Percentiles rank a stretch among this genome's conserved stretches.
phyloP scores from a whole-genome alignment of 2,797 vertebrate species.

The Epinephelus malabaricus region DNA sequence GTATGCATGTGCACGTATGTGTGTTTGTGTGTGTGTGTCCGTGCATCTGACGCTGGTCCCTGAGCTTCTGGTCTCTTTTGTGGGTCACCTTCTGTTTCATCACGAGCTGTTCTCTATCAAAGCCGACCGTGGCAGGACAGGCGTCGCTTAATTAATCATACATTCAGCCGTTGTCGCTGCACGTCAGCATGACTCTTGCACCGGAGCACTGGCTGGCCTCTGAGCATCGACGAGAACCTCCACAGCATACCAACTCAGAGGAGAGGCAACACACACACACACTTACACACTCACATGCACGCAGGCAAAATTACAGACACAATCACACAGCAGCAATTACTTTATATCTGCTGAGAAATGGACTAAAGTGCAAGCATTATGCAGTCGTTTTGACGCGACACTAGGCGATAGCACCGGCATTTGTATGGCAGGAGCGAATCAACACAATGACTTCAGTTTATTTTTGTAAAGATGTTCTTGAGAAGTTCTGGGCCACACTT shows the following conservation, averaged over 20 bases:
- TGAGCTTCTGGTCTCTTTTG: slow-evolving; percentile 61
- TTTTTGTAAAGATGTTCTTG: no score
- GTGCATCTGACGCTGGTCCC: slow-evolving; percentile 46
- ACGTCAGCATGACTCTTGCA: slow-evolving; percentile 50
- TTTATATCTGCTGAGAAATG: neutral
- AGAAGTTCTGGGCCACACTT: no score
- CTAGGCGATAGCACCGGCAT: neutral
- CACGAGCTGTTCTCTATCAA: slow-evolving; percentile 70
- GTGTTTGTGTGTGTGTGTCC: slow-evolving; percentile 12
- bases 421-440: neutral
- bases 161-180: slow-evolving; percentile 65
- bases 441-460: no score
- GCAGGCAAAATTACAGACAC: slow-evolving; percentile 15
- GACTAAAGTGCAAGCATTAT: neutral
- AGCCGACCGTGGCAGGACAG: slow-evolving; percentile 67
- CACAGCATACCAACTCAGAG: slow-evolving; percentile 40
- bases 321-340: neutral
- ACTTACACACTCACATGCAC: slow-evolving; percentile 8
- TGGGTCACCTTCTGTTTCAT: slow-evolving; percentile 81
- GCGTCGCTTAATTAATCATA: slow-evolving; percentile 77
- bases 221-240: slow-evolving; percentile 41
- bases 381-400: neutral
- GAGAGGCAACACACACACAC: slow-evolving; percentile 12
- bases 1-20: neutral
- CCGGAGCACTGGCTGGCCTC: slow-evolving; percentile 41